phyloP scores from a whole-genome alignment of 1,140 invertebrate species.

The Drosophila fuyamai region DNA sequence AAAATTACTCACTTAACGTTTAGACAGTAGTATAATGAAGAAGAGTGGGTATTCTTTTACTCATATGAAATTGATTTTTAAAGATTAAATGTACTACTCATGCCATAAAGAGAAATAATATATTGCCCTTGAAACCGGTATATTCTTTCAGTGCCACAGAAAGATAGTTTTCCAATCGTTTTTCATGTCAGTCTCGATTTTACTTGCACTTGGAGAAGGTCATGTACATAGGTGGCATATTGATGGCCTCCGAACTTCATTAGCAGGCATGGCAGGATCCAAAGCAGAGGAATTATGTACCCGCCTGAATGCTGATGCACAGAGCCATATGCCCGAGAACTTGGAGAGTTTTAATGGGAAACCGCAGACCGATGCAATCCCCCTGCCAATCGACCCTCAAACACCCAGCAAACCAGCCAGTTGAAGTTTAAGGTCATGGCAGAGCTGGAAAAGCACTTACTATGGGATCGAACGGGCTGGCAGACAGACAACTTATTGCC shows the following conservation, averaged over 20 bases:
- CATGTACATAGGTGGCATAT: constrained; percentile 52
- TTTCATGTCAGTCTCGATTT: constrained; percentile 28
- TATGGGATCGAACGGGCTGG: constrained; percentile 7
- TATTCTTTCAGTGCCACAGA: neutral
- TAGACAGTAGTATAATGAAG: too few species aligned
- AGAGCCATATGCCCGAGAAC: constrained; percentile 48
- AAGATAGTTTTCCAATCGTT: constrained; percentile 22
- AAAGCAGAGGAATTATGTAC: constrained; percentile 35
- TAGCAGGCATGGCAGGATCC: constrained; percentile 43
- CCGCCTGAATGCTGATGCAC: constrained; percentile 66
- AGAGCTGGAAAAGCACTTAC: constrained; percentile 67
- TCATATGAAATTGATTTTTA: too few species aligned
- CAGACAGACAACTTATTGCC: constrained; percentile 62
- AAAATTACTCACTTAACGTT: too few species aligned
- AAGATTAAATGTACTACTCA: too few species aligned
- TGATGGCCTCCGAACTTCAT: constrained; percentile 62
- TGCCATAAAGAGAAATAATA: too few species aligned
- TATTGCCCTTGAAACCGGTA: too few species aligned
- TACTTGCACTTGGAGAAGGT: constrained; percentile 49
- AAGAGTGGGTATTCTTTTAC: too few species aligned
- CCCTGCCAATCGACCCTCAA: neutral
- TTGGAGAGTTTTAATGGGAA: constrained; percentile 59
- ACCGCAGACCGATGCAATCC: constrained; percentile 34
- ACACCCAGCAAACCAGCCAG: constrained; percentile 22
- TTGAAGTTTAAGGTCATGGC: constrained; percentile 76